Evolutionary conservation across 1,140 invertebrate species (phyloP).

Genomic region (Pinna nobilis): DNA sequence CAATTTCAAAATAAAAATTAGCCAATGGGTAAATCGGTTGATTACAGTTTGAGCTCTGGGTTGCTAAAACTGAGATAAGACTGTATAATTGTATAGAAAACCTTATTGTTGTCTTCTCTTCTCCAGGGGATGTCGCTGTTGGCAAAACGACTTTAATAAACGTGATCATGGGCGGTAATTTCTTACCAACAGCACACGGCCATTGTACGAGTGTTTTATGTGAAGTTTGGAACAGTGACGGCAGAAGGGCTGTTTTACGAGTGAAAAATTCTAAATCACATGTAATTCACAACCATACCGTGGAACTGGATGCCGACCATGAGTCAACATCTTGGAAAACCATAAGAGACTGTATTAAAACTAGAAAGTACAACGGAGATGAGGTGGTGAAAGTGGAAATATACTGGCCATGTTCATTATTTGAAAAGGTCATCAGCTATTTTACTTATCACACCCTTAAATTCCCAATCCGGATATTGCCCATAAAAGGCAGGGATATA

Average conservation of each 20-base stretch:
- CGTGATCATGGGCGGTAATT: constrained; percentile 4
- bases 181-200: constrained; percentile 1
- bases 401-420: not conserved
- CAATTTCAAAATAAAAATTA: no score
- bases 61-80: no score
- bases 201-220: constrained; percentile 11
- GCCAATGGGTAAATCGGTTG: no score
- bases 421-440: not conserved
- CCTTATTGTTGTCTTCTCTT: not conserved
- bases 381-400: constrained; percentile 14
- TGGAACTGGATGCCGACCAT: not conserved
- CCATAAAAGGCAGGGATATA: no score
- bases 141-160: constrained; percentile 16
- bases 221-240: constrained; percentile 3
- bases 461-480: no score
- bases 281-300: not conserved
- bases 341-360: not conserved
- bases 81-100: no score
- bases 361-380: not conserved
- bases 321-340: not conserved
- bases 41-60: no score
- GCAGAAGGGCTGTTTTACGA: not conserved
- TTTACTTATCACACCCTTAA: no score
- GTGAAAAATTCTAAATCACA: not conserved
- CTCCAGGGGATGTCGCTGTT: constrained; percentile 8